Evolutionary conservation across 2,888 invertebrate species (phyloP), one percentile per base, ranked within the genome.

Genomic region (Cenopis cana): DNA sequence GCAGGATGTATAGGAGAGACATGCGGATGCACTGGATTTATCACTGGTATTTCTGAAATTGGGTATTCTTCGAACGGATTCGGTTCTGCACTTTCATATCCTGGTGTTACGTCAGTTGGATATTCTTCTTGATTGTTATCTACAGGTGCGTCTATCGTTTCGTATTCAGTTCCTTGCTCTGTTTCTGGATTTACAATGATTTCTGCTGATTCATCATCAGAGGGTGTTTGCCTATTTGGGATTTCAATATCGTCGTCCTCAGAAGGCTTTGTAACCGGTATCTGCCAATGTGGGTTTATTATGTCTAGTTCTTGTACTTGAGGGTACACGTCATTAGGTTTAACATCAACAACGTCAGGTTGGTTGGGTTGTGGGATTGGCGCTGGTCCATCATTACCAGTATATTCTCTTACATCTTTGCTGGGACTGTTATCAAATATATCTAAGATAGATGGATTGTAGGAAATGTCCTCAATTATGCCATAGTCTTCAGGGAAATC

Each of bases 401-500:
- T 5, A 11, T 52, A 18, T 10, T 62, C 18, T n/a, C 64, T 36
- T 38, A 54, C 6, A 38, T 64, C 52, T 54, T 54, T 64, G 18
- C 54, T 64, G 1, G 64, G 20, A 38, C 64, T 64, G n/a, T 54
- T 52, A 9, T 64, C 36, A 64, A 54, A 64, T 38, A 64, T 64
- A 0, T 64, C 36, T 54, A n/a, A 54, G 2, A 64, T 50, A 8
- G 36, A 36, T 17, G 20, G 12, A 54, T 38, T 38, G 1, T 64
- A 11, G 11, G 38, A 52, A 17, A 61, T 50, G 17, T n/a, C n/a
- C n/a, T 36, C 5, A 20, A 64, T n/a, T 12, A 14, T 52, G 20
- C 64, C 64, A 38, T 38, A 36, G 1, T 36, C n/a, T 41, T 79
- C 76, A 0, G 79, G 73, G 12, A 89, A 68, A 68, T 91, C 86